A percentile compares a stretch with the other conserved stretches of the same genome.
Evolutionary conservation across 2,797 vertebrate species (phyloP).

Genomic region (Glyptemys insculpta): DNA sequence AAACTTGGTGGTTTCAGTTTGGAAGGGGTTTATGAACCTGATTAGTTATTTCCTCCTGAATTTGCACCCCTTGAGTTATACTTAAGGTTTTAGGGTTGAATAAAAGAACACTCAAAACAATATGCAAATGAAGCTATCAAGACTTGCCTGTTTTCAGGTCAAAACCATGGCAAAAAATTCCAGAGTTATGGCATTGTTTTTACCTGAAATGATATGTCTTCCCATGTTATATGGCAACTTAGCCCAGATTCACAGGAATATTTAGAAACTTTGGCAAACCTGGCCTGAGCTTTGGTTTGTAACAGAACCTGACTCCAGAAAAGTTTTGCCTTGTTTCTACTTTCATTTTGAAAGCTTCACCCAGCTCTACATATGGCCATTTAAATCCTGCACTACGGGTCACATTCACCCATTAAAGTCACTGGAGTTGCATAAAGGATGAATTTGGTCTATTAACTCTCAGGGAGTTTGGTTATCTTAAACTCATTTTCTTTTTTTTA

Average conservation of each 20-base stretch:
- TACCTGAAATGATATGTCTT: slow-evolving; percentile 9
- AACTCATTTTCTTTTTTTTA: slow-evolving; percentile 14
- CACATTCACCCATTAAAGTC: not conserved
- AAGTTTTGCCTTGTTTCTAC: slow-evolving; percentile 36
- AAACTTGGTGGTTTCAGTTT: slow-evolving; percentile 63
- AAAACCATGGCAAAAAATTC: slow-evolving; percentile 14
- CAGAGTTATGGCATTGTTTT: not conserved
- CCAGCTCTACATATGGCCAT: not conserved
- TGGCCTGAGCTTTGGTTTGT: not conserved
- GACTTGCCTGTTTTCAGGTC: not conserved
- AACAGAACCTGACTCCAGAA: not conserved
- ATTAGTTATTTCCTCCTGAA: slow-evolving; percentile 44
- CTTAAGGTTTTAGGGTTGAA: not conserved
- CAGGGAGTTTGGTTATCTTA: not conserved
- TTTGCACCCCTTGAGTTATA: slow-evolving; percentile 20
- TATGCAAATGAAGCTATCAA: slow-evolving; percentile 1
- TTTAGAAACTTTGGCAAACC: not conserved
- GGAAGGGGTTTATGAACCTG: slow-evolving; percentile 9
- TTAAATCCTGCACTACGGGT: not conserved
- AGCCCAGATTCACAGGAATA: not conserved
- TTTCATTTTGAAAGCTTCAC: slow-evolving; percentile 51
- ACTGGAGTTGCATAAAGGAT: not conserved
- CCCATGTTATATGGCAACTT: not conserved
- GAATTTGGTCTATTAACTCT: not conserved
- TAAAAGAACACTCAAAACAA: slow-evolving; percentile 25